Conservation (phyloP, 2,888 invertebrate genomes). For the Brachyopa scutellaris region DNA sequence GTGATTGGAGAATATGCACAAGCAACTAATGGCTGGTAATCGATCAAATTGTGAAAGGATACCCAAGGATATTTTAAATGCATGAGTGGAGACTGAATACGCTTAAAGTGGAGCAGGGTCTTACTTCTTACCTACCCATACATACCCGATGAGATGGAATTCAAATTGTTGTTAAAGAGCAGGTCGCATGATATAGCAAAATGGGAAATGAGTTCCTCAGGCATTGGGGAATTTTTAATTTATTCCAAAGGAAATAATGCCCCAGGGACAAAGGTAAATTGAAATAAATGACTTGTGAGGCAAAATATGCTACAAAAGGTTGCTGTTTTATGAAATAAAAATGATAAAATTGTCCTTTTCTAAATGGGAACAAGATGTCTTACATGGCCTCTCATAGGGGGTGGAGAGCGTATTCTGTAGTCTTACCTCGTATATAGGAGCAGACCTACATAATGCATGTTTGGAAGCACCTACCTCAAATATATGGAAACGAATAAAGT, state of each 20-base stretch:
- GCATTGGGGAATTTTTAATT: constrained; percentile 1
- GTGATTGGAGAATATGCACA: constrained; percentile 15
- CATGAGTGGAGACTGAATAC: not conserved
- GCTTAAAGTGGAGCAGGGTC: not conserved
- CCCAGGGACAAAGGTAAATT: constrained; percentile 5
- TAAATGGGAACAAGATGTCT: too few species aligned
- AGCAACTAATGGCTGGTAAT: constrained; percentile 47
- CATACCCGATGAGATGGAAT: not conserved
- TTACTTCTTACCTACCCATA: not conserved
- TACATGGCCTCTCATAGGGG: too few species aligned
- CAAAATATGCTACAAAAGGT: too few species aligned
- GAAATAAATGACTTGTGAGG: constrained; percentile 18
- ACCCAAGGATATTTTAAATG: constrained; percentile 32
- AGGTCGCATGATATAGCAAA: not conserved
- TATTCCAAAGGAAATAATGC: constrained; percentile 15
- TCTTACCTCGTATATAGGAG: too few species aligned
- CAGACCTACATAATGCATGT: too few species aligned
- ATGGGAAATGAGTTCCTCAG: not conserved
- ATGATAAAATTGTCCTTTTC: too few species aligned
- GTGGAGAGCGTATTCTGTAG: too few species aligned
- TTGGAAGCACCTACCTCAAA: too few species aligned
- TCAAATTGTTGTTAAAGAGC: not conserved
- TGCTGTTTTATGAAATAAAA: too few species aligned
- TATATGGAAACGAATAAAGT: too few species aligned
- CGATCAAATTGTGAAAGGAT: constrained; percentile 58